Evolutionary conservation across 2,888 invertebrate genomes (phyloP).

Genomic region (Diplazon laetatorius): DNA sequence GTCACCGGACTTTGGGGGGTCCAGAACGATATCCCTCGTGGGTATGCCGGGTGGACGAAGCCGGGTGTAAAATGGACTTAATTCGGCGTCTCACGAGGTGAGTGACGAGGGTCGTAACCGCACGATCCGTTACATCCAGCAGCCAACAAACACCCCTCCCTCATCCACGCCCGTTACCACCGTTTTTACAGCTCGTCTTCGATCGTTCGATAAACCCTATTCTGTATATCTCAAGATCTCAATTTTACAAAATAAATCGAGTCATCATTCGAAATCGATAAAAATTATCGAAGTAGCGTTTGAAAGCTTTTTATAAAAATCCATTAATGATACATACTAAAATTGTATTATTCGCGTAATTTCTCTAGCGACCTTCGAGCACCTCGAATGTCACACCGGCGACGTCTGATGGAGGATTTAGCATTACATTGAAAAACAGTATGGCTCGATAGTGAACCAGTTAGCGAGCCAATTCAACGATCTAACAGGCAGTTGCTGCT

Average conservation of each 20-base stretch:
- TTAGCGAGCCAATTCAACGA: no score
- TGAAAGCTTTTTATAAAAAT: background rate
- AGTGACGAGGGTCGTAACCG: constrained; percentile 69
- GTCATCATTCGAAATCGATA: background rate
- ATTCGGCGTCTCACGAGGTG: constrained; percentile 72
- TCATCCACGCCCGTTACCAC: background rate
- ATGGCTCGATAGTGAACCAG: no score
- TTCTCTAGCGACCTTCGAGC: no score
- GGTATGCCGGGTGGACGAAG: constrained; percentile 66
- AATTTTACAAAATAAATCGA: constrained; percentile 25
- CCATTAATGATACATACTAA: background rate
- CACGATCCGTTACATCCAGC: constrained; percentile 37
- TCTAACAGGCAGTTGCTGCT: no score
- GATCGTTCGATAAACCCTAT: constrained; percentile 27
- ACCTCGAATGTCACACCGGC: no score
- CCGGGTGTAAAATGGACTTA: constrained; percentile 79
- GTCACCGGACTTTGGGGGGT: constrained; percentile 78
- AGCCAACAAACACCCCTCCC: constrained; percentile 21
- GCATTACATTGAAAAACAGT: no score
- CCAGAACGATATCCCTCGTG: constrained; percentile 51
- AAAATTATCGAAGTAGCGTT: background rate
- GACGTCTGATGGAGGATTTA: no score
- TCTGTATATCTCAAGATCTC: constrained; percentile 23
- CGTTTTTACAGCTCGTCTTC: constrained; percentile 47
- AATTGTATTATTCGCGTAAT: no score